Base-by-base conservation (phyloP, 2,113 vertebrate species). In the Scortum barcoo region DNA sequence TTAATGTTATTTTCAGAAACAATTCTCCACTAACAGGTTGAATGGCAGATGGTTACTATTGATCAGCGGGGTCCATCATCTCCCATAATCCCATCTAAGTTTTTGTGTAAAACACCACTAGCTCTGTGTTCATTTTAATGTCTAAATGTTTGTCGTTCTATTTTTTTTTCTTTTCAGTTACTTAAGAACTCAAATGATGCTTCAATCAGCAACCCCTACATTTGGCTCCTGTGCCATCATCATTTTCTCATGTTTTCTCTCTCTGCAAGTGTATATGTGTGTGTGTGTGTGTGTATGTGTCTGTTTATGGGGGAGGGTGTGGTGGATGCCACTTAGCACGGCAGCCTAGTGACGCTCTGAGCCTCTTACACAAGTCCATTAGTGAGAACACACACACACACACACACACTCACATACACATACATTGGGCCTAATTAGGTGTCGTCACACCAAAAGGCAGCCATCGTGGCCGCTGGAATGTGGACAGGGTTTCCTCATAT, bases 331-430 rank as follows among this genome's bases (percentile, higher is more conserved):
- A 81, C 83, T 76, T 79, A 80, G 28, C 69, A 66, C 2, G 5
- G 66, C 67, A 42, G 80, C 75, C 68, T 30, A 36, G 80, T 88
- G 79, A 84, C 48, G 44, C 72, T 57, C 51, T 87, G 87, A 92
- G 87, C 87, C 76, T 88, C 89, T 91, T 85, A 91, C 83, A 76
- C 86, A 86, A 91, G 84, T 82, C 84, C 77, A 86, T 89, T 82
- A 88, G 76, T 1, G 0, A 78, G 77, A 65, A 61, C 36, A 73
- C 44, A 54, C 53, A 68, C 13, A 54, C 56, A 76, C 61, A 67
- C 61, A 61, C 42, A 65, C 30, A 33, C 51, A 81, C 61, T 53
- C 10, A 53, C 38, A 63, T 2, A 30, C 6, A 38, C n/a, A n/a
- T n/a, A n/a, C n/a, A n/a, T n/a, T n/a, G n/a, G n/a, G n/a, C n/a